Base-by-base conservation (phyloP, 2,888 invertebrate genomes). In the Corbicula japonica region DNA sequence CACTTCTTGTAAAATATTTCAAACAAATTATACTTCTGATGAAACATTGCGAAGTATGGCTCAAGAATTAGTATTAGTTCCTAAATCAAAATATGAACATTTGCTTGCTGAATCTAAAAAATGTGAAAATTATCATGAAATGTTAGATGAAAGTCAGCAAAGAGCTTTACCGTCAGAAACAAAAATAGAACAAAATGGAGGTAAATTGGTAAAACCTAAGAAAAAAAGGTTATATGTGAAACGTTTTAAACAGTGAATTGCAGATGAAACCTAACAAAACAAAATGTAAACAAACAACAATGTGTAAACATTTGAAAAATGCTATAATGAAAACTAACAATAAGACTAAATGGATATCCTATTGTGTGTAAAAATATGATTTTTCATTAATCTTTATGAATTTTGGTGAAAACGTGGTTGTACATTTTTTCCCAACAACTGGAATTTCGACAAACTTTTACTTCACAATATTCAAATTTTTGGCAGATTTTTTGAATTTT, bases 31-130 rank as follows among this genome's bases (percentile, higher is more conserved):
- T 74, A 34, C n/a, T 60, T 34, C 28, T 74, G 10, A 63, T 65
- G 18, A 79, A 74, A 70, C 58, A 70, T 18, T 74, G 48, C 48
- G 46, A 70, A 38, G 18, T 6, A 69, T 62, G 63, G 63, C 63
- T 63, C 54, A 68, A 32, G 50, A 74, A 52, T 68, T 60, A 74
- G 63, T 65, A 60, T 41, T 70, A 26, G 32, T 65, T 41, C 65
- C 70, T 10, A 71, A 71, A 70, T 26, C 76, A 41, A 76, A 76
- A 50, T 60, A 65, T 65, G 48, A 63, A 70, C 41, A 62, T 62
- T 41, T 62, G 26, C 21, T 60, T 41, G 30, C 28, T n/a, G 52
- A 58, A 66, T 50, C 26, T 23, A 62, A 65, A 50, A 15, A 38
- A 21, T 18, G 41, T n/a, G n/a, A 54, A n/a, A n/a, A 50, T 18